Base-by-base conservation (phyloP, 1,140 invertebrate genomes). In the Dermatophagoides farinae region DNA sequence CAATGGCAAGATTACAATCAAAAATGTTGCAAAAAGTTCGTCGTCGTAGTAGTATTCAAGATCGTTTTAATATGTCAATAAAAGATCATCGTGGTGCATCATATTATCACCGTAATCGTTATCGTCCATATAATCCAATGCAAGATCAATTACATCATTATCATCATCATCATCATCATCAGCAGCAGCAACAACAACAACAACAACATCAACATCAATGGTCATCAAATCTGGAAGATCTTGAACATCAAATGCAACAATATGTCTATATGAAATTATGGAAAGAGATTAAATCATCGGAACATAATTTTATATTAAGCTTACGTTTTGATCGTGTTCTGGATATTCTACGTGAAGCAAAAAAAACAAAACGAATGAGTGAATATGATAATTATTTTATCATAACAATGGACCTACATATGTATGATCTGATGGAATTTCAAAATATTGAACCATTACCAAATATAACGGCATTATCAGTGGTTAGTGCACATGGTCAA, bases 281-380 rank as follows among this genome's bases (percentile, higher is more conserved):
- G 12, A 38, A 52, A 25, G 18, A 55, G 20, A 37, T 49, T 22
- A 37, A 55, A 8, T 23, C 23, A 47, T 23, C 77, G 8, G 82
- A 85, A 47, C 74, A 74, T 9, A 79, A 84, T 63, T 82, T 91
- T 59, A 74, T 93, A 37, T 71, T 95, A 0, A 82, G 87, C 62
- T 88, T 86, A 66, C 76, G 76, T 0, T 75, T 75, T 61, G 76
- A 80, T 12, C 25, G 31, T 12, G 31, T 23, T 6, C 16, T 50
- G 4, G 20, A 77, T 61, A 74, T 88, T 16, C 70, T 91, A 0
- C 77, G 77, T 41, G 23, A 65, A 69, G 86, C 85, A 0, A 84
- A 86, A 69, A 83, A 89, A 79, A 81, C 88, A 47, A 85, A 85
- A 23, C 76, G 89, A 58, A 81, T 89, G 73, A 83, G 82, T 10